These are phyloP conservation scores for Hedya salicella DNA, from an alignment of 2,888 invertebrate species.

Conservation along the genomic window DNA sequence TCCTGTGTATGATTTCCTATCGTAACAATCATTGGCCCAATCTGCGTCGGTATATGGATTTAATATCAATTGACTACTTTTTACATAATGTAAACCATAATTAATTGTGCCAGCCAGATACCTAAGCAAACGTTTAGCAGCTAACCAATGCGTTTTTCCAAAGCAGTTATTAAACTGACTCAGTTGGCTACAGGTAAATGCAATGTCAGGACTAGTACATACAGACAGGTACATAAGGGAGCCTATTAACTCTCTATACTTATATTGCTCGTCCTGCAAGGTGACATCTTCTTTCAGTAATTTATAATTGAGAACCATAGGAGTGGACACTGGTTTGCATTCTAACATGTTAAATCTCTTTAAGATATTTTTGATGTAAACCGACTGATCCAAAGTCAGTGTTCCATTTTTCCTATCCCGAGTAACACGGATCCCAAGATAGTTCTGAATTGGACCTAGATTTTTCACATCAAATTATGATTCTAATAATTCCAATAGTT, in stretches of 20 bases:
- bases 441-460: not conserved
- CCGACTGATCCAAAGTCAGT: slow-evolving; percentile 1
- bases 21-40: not conserved
- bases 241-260: not conserved
- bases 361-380: not conserved
- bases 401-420: not conserved
- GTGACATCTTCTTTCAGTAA: not conserved
- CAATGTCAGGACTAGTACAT: not conserved
- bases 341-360: not conserved
- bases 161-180: slow-evolving; percentile 1
- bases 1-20: not conserved
- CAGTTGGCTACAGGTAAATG: not conserved
- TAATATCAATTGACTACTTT: no score
- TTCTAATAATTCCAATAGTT: not conserved
- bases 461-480: not conserved
- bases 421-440: slow-evolving; percentile 1
- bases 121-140: slow-evolving; percentile 1
- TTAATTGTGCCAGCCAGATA: not conserved
- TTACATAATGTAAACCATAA: not conserved
- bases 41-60: not conserved
- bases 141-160: not conserved
- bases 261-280: not conserved
- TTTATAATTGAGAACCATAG: not conserved
- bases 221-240: not conserved
- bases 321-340: slow-evolving; percentile 3